These are phyloP conservation scores for Scaptomyza reducta DNA, from an alignment of 2,888 invertebrate species.

Conservation along the genomic window DNA sequence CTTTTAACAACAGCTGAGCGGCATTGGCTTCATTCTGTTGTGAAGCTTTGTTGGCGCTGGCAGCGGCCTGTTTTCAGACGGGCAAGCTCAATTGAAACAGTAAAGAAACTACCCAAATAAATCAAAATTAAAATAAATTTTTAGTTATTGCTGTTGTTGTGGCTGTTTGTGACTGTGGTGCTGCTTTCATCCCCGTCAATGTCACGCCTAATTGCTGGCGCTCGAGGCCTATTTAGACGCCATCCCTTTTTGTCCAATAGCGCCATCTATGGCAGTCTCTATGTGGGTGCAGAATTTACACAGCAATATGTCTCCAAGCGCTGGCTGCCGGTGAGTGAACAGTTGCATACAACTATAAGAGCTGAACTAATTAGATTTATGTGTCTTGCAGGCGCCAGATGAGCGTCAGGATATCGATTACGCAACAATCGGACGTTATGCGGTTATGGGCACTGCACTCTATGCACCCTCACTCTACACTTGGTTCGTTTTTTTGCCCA, in stretches of 20 bases:
- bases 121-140: constrained; percentile 38
- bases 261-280: constrained; percentile 90
- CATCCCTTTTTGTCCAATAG: constrained; percentile 86
- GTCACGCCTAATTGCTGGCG: constrained; percentile 63
- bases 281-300: constrained; percentile 91
- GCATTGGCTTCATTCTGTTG: constrained; percentile 42
- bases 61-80: constrained; percentile 44
- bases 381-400: constrained; percentile 56
- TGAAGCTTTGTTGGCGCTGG: constrained; percentile 58
- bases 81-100: constrained; percentile 39
- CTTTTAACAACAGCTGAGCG: constrained; percentile 68
- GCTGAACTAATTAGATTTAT: constrained; percentile 44
- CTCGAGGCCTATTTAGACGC: constrained; percentile 83
- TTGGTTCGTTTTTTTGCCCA: constrained; percentile 85
- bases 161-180: neutral
- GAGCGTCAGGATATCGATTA: constrained; percentile 85
- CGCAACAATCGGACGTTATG: constrained; percentile 86
- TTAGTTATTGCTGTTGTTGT: constrained; percentile 11
- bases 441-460: constrained; percentile 86
- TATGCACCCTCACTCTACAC: constrained; percentile 87
- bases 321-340: constrained; percentile 86
- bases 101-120: constrained; percentile 40
- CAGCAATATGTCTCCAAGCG: constrained; percentile 90
- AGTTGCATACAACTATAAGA: neutral
- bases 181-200: constrained; percentile 42